A percentile compares a stretch with the other conserved stretches of the same genome.
Evolutionary conservation across 2,797 vertebrate species (phyloP).

Genomic region (Coranthus polyacanthus): DNA sequence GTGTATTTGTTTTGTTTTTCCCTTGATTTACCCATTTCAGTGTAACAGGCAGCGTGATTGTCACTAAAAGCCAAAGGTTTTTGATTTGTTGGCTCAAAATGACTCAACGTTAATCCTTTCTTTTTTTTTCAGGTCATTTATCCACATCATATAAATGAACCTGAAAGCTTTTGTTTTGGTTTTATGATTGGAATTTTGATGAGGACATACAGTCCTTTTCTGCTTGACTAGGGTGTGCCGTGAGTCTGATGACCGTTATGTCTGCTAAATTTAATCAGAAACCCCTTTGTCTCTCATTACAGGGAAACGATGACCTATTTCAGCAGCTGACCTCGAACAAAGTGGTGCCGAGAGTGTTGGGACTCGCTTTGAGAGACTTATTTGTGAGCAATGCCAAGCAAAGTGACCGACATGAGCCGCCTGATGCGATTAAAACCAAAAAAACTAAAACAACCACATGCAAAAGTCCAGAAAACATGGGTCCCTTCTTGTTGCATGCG

Average conservation of each 20-base stretch:
- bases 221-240: constrained; percentile 62
- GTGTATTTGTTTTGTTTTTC: no score
- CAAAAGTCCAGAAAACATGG: no score
- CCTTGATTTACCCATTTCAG: constrained; percentile 21
- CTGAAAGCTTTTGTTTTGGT: constrained; percentile 78
- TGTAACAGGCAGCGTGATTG: constrained; percentile 18
- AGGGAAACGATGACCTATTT: constrained; percentile 68
- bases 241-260: constrained; percentile 60
- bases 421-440: constrained; percentile 15
- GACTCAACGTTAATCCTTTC: constrained; percentile 62
- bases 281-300: constrained; percentile 68
- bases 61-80: constrained; percentile 36
- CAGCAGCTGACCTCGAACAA: constrained; percentile 69
- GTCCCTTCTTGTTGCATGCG: no score
- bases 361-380: constrained; percentile 43
- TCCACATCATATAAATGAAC: constrained; percentile 69
- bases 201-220: constrained; percentile 64
- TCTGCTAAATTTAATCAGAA: constrained; percentile 68
- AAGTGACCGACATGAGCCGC: constrained; percentile 27
- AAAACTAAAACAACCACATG: background rate
- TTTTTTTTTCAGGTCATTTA: constrained; percentile 60
- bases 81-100: constrained; percentile 56
- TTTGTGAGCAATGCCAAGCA: constrained; percentile 29
- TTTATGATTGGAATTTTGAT: constrained; percentile 77
- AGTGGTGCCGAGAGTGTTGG: constrained; percentile 48